phyloP scores from a whole-genome alignment of 2,888 invertebrate species.

The Napeogenes sylphis region DNA sequence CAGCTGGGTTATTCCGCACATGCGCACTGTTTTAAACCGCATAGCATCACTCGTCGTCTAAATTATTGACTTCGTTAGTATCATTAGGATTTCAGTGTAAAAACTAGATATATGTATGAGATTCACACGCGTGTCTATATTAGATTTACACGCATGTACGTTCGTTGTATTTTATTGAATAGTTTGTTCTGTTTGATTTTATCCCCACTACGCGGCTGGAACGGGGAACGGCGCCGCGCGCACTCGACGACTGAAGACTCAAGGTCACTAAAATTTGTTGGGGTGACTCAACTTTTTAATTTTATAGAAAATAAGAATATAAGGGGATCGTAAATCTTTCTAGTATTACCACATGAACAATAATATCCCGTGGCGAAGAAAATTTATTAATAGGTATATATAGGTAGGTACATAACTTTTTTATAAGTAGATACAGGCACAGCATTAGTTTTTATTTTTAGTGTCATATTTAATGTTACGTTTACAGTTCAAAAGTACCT shows the following conservation, averaged over 20 bases:
- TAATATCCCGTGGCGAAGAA: neutral
- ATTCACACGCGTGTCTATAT: constrained; percentile 10
- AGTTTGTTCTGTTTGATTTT: constrained; percentile 20
- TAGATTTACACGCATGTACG: constrained; percentile 13
- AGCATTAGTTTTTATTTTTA: no score
- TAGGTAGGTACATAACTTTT: no score
- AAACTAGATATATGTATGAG: neutral
- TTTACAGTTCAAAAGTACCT: no score
- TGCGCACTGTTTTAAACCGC: constrained; percentile 33
- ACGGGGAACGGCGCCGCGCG: constrained; percentile 22
- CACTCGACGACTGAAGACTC: constrained; percentile 30
- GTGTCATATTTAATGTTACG: no score
- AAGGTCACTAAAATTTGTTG: constrained; percentile 45
- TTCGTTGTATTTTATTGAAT: neutral
- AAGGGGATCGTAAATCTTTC: constrained; percentile 1
- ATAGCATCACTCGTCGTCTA: neutral
- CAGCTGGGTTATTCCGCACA: constrained; percentile 40
- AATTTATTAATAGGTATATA: no score
- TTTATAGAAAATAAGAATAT: neutral
- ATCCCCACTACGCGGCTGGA: constrained; percentile 8
- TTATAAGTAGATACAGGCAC: no score
- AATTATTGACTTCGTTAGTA: neutral
- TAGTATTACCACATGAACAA: neutral
- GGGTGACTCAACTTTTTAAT: constrained; percentile 36
- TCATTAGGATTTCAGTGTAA: neutral